A percentile compares a stretch with the other conserved stretches of the same genome.
phyloP scores from a whole-genome alignment of 2,113 vertebrate genomes.

The Narcine bancroftii region DNA sequence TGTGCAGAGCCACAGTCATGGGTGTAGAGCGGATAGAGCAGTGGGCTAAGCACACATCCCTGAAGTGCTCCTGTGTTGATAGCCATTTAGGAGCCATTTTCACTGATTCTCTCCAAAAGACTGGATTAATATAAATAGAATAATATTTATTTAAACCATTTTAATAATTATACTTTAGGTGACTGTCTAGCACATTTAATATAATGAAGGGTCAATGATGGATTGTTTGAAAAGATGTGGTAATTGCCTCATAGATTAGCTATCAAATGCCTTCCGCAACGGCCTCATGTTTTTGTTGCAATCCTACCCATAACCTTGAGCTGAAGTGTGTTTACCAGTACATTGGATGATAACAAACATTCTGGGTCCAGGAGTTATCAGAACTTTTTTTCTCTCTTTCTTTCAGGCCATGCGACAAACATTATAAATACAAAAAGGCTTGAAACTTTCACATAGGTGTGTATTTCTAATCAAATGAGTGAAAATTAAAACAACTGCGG shows the following conservation, averaged over 20 bases:
- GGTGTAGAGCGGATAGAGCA: too few species aligned
- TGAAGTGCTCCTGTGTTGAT: too few species aligned
- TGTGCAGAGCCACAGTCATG: too few species aligned
- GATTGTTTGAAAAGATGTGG: conserved; percentile 10
- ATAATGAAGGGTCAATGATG: not conserved
- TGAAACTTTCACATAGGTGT: not conserved
- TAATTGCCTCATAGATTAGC: conserved; percentile 18
- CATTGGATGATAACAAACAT: not conserved
- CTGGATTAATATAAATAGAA: not conserved
- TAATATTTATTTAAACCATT: not conserved
- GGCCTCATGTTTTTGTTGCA: conserved; percentile 14
- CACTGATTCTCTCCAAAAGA: not conserved
- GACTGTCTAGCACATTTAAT: not conserved
- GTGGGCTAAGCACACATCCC: too few species aligned
- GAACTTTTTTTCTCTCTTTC: not conserved
- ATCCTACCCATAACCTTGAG: conserved; percentile 3
- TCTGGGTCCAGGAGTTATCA: not conserved
- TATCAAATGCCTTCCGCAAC: not conserved
- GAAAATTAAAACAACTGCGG: too few species aligned
- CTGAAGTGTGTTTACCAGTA: conserved; percentile 12
- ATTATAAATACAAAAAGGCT: too few species aligned
- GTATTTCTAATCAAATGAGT: not conserved
- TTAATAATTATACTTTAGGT: not conserved
- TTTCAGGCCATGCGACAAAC: not conserved
- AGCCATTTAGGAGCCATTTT: too few species aligned